phyloP scores from a whole-genome alignment of 2,113 vertebrate species.

The Cervus canadensis region DNA sequence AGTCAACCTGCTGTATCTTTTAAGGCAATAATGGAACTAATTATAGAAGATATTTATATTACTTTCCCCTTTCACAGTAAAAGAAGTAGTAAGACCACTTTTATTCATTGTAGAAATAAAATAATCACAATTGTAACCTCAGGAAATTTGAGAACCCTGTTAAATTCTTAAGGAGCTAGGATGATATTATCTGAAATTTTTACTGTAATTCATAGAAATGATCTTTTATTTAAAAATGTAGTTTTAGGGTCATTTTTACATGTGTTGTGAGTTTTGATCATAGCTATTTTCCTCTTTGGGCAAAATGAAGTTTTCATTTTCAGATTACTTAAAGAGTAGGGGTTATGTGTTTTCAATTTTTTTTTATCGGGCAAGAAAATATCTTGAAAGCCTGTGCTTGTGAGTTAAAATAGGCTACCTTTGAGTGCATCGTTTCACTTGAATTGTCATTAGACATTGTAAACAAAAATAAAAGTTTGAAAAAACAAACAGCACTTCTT shows the following conservation, averaged over 20 bases:
- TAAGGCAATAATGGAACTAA: not conserved
- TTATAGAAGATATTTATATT: not conserved
- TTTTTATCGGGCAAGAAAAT: not conserved
- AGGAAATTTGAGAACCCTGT: slow-evolving; percentile 2
- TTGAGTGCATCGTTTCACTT: not conserved
- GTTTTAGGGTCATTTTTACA: not conserved
- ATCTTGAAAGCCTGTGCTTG: not conserved
- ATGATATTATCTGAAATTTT: not conserved
- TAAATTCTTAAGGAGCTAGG: not conserved
- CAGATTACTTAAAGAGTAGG: not conserved
- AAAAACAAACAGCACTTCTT: not conserved
- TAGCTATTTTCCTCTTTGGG: not conserved
- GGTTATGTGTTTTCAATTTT: not conserved
- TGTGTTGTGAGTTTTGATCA: not conserved
- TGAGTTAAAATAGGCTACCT: not conserved
- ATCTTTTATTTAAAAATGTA: not conserved
- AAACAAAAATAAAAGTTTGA: not conserved
- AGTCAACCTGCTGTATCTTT: not conserved
- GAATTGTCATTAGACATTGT: not conserved
- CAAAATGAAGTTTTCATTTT: slow-evolving; percentile 24
- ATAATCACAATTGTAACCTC: not conserved
- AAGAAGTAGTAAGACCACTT: not conserved
- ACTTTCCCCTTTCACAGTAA: not conserved
- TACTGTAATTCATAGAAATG: not conserved
- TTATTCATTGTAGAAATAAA: not conserved